These are phyloP conservation scores for Cololabis saira DNA, from an alignment of 2,113 vertebrate genomes.

Conservation along the genomic window DNA sequence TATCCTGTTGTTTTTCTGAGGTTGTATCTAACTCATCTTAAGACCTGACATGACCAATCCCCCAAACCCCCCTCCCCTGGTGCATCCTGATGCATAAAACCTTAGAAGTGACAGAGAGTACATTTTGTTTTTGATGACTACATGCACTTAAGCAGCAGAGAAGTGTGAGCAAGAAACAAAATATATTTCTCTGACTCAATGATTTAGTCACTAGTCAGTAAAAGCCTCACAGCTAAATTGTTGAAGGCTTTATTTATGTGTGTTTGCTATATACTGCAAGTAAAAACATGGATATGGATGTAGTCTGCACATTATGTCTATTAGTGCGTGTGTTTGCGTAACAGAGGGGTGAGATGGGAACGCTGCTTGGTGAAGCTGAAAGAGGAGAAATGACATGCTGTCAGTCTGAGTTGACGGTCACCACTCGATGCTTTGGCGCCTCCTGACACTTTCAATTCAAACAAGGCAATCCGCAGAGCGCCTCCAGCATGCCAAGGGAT, in stretches of 20 bases:
- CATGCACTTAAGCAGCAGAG: conserved; percentile 17
- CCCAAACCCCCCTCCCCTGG: too few species aligned
- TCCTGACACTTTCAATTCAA: conserved; percentile 72
- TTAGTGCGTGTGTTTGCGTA: conserved; percentile 37
- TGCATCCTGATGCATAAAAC: too few species aligned
- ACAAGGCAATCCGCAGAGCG: conserved; percentile 42
- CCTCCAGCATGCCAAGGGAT: conserved; percentile 61
- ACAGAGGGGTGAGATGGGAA: conserved; percentile 38
- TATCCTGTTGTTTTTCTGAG: too few species aligned
- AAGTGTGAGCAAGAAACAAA: conserved; percentile 32
- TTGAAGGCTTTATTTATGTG: conserved; percentile 47
- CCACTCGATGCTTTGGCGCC: conserved; percentile 65
- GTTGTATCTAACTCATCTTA: too few species aligned
- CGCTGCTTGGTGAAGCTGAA: conserved; percentile 74
- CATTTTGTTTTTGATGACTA: too few species aligned
- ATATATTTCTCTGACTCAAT: conserved; percentile 57
- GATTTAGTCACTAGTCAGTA: conserved; percentile 54
- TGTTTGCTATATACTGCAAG: conserved; percentile 63
- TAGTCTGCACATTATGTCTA: conserved; percentile 18
- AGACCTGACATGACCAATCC: too few species aligned
- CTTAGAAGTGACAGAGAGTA: too few species aligned
- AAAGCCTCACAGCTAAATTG: conserved; percentile 42
- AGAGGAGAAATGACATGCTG: conserved; percentile 75
- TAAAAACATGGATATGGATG: conserved; percentile 25
- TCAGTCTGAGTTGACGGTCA: conserved; percentile 78